Evolutionary conservation across 2,888 invertebrate genomes (phyloP), one percentile per base, ranked within the genome.

Genomic region (Neoascia interrupta): DNA sequence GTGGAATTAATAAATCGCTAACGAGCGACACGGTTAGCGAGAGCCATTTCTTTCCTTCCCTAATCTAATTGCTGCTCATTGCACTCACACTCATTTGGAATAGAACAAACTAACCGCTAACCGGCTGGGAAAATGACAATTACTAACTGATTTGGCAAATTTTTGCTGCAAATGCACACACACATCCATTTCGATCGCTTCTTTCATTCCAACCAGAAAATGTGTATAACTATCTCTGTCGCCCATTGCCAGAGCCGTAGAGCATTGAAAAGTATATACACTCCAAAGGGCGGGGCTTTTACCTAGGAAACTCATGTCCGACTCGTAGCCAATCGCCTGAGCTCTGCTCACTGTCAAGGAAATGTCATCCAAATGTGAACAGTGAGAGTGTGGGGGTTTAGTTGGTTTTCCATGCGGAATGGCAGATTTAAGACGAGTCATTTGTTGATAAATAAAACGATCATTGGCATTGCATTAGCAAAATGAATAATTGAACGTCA

Each of bases 1-100:
- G 54, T 79, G 72, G 64, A 76, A 73, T 79, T 80, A 74, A 69
- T 61, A 69, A 68, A 80, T 53, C 58, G 53, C 74, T 80, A 80
- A 80, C 74, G 80, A 74, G n/a, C n/a, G 63, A 47, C 74, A n/a
- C 45, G 79, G 61, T 79, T 79, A 79, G 66, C 54, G 66, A n/a
- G n/a, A 66, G 66, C 73, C 47, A 79, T 79, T 72, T 60, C 72
- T 64, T 72, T 76, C 66, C 49, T 43, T 64, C n/a, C 60, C 60
- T 49, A 51, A 53, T 36, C 28, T 45, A 36, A 72, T 72, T 53
- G 31, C n/a, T 37, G 13, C 64, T 72, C 47, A 16, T 73, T 49
- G 53, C 72, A 66, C 47, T 74, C 68, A 28, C 41, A 39, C 21
- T 4, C 28, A 11, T 43, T 49, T 31, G 13, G 31, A 16, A 28